phyloP scores from a whole-genome alignment of 2,113 vertebrate species.

The Piprites chloris region DNA sequence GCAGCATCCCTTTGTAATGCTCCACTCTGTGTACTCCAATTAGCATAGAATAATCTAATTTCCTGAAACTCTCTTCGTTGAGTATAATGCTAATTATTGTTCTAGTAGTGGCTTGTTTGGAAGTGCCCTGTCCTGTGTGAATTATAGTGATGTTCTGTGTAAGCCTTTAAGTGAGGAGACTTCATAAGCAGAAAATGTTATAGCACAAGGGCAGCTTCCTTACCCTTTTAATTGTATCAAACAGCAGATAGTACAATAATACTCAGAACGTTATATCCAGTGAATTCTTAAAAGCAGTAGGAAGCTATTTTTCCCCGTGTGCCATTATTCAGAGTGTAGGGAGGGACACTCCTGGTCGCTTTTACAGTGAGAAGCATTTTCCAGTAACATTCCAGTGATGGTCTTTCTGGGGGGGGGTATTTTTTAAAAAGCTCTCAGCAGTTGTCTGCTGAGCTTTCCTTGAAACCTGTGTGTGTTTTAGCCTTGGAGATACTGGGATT shows the following conservation, averaged over 20 bases:
- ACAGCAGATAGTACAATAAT: background rate
- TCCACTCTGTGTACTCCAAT: background rate
- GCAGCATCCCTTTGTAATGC: background rate
- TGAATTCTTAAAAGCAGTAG: background rate
- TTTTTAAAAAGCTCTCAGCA: background rate
- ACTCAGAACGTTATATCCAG: background rate
- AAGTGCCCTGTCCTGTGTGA: background rate
- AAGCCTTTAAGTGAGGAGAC: background rate
- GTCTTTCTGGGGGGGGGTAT: background rate
- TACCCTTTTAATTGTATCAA: background rate
- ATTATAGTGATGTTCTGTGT: background rate
- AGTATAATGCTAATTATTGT: background rate
- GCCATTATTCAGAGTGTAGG: background rate
- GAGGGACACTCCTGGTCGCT: accelerated
- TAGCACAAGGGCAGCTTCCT: background rate
- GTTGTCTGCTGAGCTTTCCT: background rate
- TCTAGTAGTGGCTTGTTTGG: background rate
- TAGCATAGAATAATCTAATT: background rate
- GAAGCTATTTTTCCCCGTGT: background rate
- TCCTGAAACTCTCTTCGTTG: background rate
- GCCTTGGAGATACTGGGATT: background rate
- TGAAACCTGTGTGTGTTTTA: background rate
- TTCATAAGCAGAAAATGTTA: background rate
- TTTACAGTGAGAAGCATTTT: background rate
- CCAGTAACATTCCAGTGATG: background rate